Percentiles rank a stretch among this genome's conserved stretches.
These are phyloP conservation scores for Mythimna impura DNA, from an alignment of 2,888 invertebrate genomes.

Conservation along the genomic window DNA sequence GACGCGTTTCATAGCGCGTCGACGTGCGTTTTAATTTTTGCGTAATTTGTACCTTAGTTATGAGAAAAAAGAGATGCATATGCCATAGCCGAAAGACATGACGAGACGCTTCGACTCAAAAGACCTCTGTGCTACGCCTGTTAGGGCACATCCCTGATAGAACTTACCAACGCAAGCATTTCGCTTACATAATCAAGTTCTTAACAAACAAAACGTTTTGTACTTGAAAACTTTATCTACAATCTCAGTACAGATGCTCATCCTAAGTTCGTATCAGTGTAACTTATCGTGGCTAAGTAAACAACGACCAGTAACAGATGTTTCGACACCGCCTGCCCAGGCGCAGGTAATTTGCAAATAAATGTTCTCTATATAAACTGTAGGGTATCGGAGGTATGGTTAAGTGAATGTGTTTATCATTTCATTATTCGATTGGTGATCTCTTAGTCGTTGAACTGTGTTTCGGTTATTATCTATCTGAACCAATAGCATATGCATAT, in stretches of 20 bases:
- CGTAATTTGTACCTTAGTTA: too few species aligned
- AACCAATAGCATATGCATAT: too few species aligned
- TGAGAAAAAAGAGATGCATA: too few species aligned
- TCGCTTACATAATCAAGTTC: constrained; percentile 32
- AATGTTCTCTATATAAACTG: constrained; percentile 52
- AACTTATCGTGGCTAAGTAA: constrained; percentile 64
- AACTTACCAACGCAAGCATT: too few species aligned
- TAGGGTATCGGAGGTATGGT: constrained; percentile 18
- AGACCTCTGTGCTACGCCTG: too few species aligned
- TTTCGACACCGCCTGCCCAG: constrained; percentile 64
- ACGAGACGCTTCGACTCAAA: too few species aligned
- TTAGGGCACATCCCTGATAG: too few species aligned
- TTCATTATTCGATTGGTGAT: neutral
- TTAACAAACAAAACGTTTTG: constrained; percentile 31
- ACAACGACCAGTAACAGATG: constrained; percentile 67
- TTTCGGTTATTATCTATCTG: too few species aligned
- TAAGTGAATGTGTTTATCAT: constrained; percentile 16
- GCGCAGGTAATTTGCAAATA: constrained; percentile 62
- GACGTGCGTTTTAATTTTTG: too few species aligned
- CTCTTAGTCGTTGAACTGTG: neutral
- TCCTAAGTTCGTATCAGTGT: constrained; percentile 55
- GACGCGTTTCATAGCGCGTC: too few species aligned
- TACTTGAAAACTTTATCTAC: constrained; percentile 30
- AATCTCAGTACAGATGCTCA: constrained; percentile 50
- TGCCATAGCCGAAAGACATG: too few species aligned